Percentiles rank a stretch among this genome's conserved stretches.
Evolutionary conservation across 2,888 invertebrate species (phyloP).

Genomic region (Saturnia pavonia): DNA sequence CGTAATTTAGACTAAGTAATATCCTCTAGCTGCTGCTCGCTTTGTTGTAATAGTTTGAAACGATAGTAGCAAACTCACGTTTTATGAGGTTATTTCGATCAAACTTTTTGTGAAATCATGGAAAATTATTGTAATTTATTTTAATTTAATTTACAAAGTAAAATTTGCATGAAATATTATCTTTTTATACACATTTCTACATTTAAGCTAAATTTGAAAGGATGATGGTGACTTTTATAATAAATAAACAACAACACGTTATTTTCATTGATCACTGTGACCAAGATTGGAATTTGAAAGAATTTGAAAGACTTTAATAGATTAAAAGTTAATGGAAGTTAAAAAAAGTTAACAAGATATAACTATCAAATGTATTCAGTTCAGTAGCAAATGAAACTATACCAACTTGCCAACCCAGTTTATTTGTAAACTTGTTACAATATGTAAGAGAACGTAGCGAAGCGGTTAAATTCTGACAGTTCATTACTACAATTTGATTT

Average conservation of each 20-base stretch:
- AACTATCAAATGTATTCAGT: neutral
- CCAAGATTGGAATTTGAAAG: neutral
- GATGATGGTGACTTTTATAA: neutral
- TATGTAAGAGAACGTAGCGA: conserved; percentile 36
- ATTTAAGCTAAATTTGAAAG: too few species aligned
- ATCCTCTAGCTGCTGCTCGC: conserved; percentile 23
- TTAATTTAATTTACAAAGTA: too few species aligned
- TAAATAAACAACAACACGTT: neutral
- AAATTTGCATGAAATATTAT: too few species aligned
- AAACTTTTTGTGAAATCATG: neutral
- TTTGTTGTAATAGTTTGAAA: conserved; percentile 15
- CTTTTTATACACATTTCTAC: too few species aligned
- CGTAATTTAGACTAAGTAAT: conserved; percentile 41
- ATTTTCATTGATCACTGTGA: neutral
- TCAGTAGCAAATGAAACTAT: conserved; percentile 13
- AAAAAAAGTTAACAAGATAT: neutral
- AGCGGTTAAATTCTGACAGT: conserved; percentile 61
- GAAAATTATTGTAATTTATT: neutral
- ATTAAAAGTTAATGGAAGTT: neutral
- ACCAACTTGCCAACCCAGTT: conserved; percentile 27
- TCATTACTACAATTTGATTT: conserved; percentile 77
- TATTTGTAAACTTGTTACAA: conserved; percentile 43
- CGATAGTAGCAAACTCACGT: neutral
- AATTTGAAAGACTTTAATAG: too few species aligned
- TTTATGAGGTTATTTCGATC: neutral